Base-by-base conservation (phyloP, 2,113 vertebrate species). In the Colistium nudipinnis region DNA sequence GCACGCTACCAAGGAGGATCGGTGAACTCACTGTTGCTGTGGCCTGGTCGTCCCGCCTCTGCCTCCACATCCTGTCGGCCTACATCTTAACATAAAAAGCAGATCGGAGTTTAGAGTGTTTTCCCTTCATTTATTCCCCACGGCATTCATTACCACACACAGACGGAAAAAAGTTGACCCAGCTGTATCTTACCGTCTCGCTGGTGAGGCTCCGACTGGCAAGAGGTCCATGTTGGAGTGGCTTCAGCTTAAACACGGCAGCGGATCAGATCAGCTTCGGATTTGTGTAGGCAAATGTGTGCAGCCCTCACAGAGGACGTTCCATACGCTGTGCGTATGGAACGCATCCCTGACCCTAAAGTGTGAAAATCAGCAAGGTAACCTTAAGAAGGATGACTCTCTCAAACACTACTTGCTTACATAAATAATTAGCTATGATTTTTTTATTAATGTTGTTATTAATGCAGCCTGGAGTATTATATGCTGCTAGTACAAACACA, bases 141-240 rank as follows among this genome's bases (percentile, higher is more conserved):
- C n/a, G 30, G 19, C 3, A 33, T 53, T 47, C 7, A 27, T 52
- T 22, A 44, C 12, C 5, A 0, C 2, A 54, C 38, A 48, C 19
- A 30, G 20, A 5, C 6, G 19, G 19, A 35, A 66, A 56, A 57
- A 35, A 61, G 31, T 53, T n/a, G n/a, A n/a, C 27, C 27, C 43
- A 14, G 2, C 7, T 56, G 27, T 51, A 11, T 38, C 63, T 7
- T 91, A 95, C 93, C 92, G 4, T 94, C 90, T 49, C 87, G 83
- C 76, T 92, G 91, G 70, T 81, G 78, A 78, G 83, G 62, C 92
- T 92, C 62, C 90, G 87, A 39, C 91, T 90, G 77, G 93, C 89
- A 25, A 93, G n/a, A n/a, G n/a, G 86, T 1, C 93, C 6, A 88
- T 92, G 76, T 94, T 93, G 1, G 90, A 85, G 1, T 84, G 87